Conservation (phyloP, 1,140 invertebrate genomes). For the Daktulosphaira vitifoliae region DNA sequence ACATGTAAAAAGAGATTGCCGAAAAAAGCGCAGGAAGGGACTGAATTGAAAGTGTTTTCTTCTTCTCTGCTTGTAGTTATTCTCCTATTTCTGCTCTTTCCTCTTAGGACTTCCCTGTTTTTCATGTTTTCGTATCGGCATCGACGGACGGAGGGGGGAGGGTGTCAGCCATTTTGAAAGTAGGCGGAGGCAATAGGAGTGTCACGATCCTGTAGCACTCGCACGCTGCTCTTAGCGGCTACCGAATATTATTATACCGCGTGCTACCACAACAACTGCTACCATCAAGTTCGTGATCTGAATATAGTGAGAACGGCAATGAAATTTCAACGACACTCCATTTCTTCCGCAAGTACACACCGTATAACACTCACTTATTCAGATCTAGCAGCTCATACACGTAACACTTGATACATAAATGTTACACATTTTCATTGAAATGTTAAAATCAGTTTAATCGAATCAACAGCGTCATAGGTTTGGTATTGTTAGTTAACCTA, state of each 20-base stretch:
- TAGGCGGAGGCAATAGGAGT: constrained; percentile 26
- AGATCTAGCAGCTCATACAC: no score
- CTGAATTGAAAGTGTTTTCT: constrained; percentile 20
- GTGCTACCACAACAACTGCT: background rate
- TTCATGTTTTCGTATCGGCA: background rate
- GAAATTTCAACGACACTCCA: no score
- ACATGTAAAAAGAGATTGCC: background rate
- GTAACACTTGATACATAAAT: no score
- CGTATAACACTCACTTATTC: no score
- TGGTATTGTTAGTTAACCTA: no score
- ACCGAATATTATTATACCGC: constrained; percentile 16
- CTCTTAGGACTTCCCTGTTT: background rate
- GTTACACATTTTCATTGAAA: no score
- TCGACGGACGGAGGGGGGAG: background rate
- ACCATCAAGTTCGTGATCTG: no score
- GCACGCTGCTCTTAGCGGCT: constrained; percentile 4
- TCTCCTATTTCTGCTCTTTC: background rate
- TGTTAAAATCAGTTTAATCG: no score
- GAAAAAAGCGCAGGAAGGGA: background rate
- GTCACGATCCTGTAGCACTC: constrained; percentile 11
- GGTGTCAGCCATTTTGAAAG: constrained; percentile 28
- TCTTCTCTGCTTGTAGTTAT: background rate
- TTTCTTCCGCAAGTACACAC: no score
- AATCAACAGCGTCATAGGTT: no score
- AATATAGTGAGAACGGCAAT: no score